A percentile compares a stretch with the other conserved stretches of the same genome.
Evolutionary conservation across 2,888 invertebrate genomes (phyloP).

Genomic region (Eristalis intricaria): DNA sequence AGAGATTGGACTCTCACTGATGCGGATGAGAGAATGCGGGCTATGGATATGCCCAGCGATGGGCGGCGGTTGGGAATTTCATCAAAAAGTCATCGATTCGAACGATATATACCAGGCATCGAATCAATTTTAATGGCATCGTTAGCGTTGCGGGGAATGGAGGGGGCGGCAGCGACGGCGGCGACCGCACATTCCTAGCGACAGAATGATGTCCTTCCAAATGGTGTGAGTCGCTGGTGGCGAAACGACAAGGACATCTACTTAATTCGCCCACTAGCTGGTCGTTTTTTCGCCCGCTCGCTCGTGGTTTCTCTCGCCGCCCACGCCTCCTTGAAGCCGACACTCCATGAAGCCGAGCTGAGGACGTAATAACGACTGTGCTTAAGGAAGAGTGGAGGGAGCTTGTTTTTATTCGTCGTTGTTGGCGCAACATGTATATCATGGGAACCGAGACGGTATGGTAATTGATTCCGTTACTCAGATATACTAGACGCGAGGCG

Average conservation of each 20-base stretch:
- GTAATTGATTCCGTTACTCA: conserved; percentile 3
- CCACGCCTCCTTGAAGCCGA: not conserved
- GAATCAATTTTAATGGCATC: conserved; percentile 61
- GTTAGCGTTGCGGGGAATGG: conserved; percentile 42
- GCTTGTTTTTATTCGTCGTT: not conserved
- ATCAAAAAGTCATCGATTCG: conserved; percentile 35
- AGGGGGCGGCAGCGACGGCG: too few relatives aligned
- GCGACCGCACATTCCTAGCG: conserved; percentile 19
- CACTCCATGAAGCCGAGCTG: conserved; percentile 7
- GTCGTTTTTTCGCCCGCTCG: not conserved
- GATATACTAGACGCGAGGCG: not conserved
- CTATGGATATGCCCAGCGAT: not conserved
- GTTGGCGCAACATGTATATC: conserved; percentile 38
- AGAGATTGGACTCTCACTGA: not conserved
- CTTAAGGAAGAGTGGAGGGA: conserved; percentile 8
- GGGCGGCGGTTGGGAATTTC: conserved; percentile 2
- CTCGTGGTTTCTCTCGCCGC: not conserved
- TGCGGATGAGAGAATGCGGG: not conserved
- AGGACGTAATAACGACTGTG: conserved; percentile 44
- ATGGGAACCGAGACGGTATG: conserved; percentile 17
- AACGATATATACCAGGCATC: conserved; percentile 28
- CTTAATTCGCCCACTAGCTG: conserved; percentile 35
- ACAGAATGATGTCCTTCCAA: conserved; percentile 9
- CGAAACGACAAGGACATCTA: conserved; percentile 10
- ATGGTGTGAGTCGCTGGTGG: not conserved